Evolutionary conservation across 1,140 invertebrate genomes (phyloP).

Genomic region (Meteorus sp.): DNA sequence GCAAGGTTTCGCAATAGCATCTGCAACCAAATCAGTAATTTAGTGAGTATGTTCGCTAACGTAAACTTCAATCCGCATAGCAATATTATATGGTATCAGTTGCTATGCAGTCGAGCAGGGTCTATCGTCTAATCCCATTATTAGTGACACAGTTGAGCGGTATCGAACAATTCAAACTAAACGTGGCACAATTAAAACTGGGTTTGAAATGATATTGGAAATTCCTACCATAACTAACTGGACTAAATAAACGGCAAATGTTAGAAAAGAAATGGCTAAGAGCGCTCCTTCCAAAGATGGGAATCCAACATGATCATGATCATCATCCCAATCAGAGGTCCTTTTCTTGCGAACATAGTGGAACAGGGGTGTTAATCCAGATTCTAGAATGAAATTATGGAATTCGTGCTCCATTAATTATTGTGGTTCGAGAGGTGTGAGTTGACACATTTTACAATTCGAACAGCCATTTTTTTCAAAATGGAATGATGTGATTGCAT

Average conservation of each 20-base stretch:
- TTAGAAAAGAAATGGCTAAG: constrained; percentile 79
- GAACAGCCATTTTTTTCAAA: too few relatives aligned
- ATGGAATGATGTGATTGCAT: too few relatives aligned
- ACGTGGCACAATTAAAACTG: too few relatives aligned
- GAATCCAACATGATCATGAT: constrained; percentile 62
- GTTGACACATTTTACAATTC: too few relatives aligned
- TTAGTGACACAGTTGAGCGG: too few relatives aligned
- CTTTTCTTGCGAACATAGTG: constrained; percentile 24
- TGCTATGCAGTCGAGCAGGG: too few relatives aligned
- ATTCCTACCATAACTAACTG: constrained; percentile 82
- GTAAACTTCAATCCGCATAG: not conserved
- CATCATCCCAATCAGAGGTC: constrained; percentile 31
- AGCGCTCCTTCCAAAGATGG: constrained; percentile 78
- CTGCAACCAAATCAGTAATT: not conserved
- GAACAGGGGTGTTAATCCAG: constrained; percentile 16
- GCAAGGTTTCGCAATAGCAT: not conserved
- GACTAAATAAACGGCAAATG: constrained; percentile 80
- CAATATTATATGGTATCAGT: too few relatives aligned
- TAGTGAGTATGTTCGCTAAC: not conserved
- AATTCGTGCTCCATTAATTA: too few relatives aligned
- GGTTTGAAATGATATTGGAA: too few relatives aligned
- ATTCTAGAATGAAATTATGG: constrained; percentile 31
- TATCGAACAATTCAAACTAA: too few relatives aligned
- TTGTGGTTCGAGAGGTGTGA: too few relatives aligned
- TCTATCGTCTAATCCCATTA: too few relatives aligned